Conservation (phyloP, 2,113 vertebrate species). For the Ceyx margarethae region DNA sequence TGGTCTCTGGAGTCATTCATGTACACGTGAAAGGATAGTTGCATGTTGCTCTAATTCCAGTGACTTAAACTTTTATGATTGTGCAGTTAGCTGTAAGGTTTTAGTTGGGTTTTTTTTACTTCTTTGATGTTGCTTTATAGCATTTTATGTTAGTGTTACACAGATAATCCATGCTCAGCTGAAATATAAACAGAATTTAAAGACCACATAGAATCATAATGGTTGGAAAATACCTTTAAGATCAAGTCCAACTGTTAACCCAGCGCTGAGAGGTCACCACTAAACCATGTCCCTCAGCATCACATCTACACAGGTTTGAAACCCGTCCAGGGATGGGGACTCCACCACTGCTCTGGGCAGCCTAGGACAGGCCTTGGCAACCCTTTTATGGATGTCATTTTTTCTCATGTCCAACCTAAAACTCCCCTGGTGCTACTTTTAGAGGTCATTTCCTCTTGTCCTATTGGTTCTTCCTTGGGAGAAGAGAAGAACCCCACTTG, state of each 20-base stretch:
- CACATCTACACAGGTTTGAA: background rate
- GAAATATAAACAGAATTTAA: background rate
- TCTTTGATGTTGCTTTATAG: background rate
- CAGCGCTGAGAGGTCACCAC: background rate
- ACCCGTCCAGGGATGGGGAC: too few relatives aligned
- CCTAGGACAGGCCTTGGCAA: too few relatives aligned
- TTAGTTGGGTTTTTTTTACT: background rate
- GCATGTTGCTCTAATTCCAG: background rate
- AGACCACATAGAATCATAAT: background rate
- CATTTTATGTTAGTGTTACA: background rate
- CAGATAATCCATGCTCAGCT: background rate
- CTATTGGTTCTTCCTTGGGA: too few relatives aligned
- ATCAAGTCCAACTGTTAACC: background rate
- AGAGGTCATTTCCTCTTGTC: too few relatives aligned
- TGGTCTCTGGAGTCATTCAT: background rate
- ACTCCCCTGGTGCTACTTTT: too few relatives aligned
- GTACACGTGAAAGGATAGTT: fast-evolving
- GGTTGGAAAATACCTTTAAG: background rate
- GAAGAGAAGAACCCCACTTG: too few relatives aligned
- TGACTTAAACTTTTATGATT: background rate
- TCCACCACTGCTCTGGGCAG: too few relatives aligned
- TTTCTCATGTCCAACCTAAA: too few relatives aligned
- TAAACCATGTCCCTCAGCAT: background rate
- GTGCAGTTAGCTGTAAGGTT: fast-evolving
- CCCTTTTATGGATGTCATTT: too few relatives aligned